These are phyloP conservation scores for Phrynosoma platyrhinos DNA, from an alignment of 2,113 vertebrate genomes.

Conservation along the genomic window DNA sequence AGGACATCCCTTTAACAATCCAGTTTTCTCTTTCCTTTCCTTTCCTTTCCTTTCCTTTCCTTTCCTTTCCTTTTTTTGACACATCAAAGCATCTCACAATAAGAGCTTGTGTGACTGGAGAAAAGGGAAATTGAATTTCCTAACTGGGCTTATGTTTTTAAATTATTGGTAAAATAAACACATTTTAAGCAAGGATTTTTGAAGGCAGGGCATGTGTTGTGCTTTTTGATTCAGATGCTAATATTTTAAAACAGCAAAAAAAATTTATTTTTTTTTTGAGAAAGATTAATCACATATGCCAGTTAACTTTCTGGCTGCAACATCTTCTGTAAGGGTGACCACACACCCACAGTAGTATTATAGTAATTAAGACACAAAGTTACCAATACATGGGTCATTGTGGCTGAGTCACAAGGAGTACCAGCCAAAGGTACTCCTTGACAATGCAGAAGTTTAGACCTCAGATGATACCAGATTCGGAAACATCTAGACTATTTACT, in stretches of 20 bases:
- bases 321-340: too few species aligned
- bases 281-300: background rate
- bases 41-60: background rate
- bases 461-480: too few species aligned
- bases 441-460: too few species aligned
- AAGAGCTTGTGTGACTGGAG: background rate
- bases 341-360: too few species aligned
- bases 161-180: background rate
- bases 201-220: background rate
- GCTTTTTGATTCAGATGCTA: background rate
- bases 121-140: constrained; percentile 34
- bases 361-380: too few species aligned
- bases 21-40: background rate
- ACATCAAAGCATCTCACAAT: background rate
- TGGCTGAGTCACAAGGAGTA: too few species aligned
- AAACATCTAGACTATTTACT: too few species aligned
- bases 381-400: too few species aligned
- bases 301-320: too few species aligned
- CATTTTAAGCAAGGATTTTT: background rate
- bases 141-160: background rate
- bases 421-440: too few species aligned
- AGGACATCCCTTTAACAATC: background rate
- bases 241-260: background rate
- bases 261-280: too few species aligned
- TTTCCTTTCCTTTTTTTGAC: too few species aligned